Evolutionary conservation across 2,113 vertebrate genomes (phyloP).

Genomic region (Henicopernis longicauda): DNA sequence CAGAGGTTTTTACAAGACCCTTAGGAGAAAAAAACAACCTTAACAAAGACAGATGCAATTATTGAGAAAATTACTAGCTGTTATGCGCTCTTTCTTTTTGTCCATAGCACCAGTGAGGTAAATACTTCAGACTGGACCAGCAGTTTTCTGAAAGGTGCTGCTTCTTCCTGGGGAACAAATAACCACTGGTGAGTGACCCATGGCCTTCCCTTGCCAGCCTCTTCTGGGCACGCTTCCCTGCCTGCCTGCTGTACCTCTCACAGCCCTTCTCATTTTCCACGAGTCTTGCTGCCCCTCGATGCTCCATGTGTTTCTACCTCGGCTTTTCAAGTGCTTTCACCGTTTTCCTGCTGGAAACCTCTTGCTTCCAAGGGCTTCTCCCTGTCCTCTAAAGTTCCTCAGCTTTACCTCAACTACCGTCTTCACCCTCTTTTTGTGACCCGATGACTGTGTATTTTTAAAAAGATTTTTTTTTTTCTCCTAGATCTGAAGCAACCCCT

Average conservation of each 20-base stretch:
- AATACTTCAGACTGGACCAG: background rate
- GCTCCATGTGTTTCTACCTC: background rate
- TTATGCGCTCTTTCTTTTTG: background rate
- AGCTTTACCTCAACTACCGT: background rate
- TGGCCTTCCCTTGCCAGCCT: background rate
- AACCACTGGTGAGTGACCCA: fast-evolving
- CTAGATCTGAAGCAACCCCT: background rate
- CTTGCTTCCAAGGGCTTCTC: background rate
- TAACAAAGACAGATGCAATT: background rate
- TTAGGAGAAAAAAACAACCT: background rate
- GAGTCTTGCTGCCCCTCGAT: background rate
- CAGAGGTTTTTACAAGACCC: background rate
- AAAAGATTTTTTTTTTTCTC: background rate
- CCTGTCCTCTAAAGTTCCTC: background rate
- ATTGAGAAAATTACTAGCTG: background rate
- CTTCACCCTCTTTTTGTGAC: background rate
- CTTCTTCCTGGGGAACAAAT: background rate
- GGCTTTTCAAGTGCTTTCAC: background rate
- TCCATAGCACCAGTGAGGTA: background rate
- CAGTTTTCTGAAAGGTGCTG: background rate
- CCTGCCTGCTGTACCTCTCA: background rate
- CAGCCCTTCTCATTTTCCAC: background rate
- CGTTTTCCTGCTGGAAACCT: background rate
- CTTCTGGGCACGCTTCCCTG: background rate
- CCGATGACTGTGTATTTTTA: background rate